A percentile compares a stretch with the other conserved stretches of the same genome.
phyloP scores from a whole-genome alignment of 2,113 vertebrate genomes.

The Zosterops lateralis region DNA sequence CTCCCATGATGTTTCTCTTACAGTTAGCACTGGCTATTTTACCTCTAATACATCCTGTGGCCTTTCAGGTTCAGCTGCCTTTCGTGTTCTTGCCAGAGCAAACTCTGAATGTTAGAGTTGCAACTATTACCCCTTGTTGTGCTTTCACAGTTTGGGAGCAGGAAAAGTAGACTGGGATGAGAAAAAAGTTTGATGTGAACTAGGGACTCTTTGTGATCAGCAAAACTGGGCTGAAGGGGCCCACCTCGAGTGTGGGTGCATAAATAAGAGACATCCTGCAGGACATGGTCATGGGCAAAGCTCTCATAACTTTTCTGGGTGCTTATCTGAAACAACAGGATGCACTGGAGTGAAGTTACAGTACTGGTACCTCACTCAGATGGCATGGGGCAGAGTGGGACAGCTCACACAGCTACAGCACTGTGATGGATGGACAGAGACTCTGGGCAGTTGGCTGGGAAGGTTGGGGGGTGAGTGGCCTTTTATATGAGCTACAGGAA shows the following conservation, averaged over 20 bases:
- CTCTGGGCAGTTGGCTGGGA: neutral
- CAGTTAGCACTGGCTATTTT: neutral
- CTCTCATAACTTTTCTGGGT: neutral
- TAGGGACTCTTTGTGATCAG: neutral
- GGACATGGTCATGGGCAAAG: neutral
- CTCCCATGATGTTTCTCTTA: neutral
- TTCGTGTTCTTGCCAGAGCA: neutral
- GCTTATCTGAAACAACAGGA: neutral
- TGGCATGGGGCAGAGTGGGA: neutral
- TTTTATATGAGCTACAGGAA: neutral
- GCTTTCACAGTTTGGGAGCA: neutral
- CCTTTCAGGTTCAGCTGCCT: neutral
- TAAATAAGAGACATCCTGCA: neutral
- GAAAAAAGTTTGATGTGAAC: neutral
- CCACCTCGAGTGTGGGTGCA: accelerated
- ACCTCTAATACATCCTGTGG: neutral
- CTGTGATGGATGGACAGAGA: neutral
- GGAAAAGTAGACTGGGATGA: neutral
- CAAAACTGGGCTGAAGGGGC: neutral
- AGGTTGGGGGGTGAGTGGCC: neutral
- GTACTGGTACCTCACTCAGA: neutral
- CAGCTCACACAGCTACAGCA: neutral
- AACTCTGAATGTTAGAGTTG: neutral
- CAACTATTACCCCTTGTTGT: accelerated
- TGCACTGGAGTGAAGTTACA: neutral